Base-by-base conservation (phyloP, 30 jellyfish, hydroid and myxozoan genomes). In the Calvadosia cruxmelitensis region DNA sequence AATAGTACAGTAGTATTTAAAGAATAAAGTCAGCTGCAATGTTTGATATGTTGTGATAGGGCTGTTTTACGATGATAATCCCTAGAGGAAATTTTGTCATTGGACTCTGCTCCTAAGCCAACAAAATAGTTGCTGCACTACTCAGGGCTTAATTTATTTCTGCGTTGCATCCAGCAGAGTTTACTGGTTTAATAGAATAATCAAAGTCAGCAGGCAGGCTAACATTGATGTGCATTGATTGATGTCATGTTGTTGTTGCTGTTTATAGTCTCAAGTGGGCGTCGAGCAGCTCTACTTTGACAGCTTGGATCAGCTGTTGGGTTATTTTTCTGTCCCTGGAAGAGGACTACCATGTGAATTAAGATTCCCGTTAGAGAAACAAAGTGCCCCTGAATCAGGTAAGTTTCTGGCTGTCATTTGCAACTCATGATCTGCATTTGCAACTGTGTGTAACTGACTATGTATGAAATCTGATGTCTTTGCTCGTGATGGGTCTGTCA, bases 211-310 rank as follows among this genome's bases (percentile, higher is more conserved):
- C 67, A 15, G n/a, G n/a, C 62, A 49, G 15, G n/a, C n/a, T 15
- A 49, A 49, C 16, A 10, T 30, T 52, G 67, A 1, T 24, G 26
- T 30, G 26, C 28, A 52, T 52, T 10, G 28, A 52, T 52, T 24
- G 67, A 15, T 49, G 26, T 24, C 67, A 52, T 24, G 26, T 24
- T 1, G n/a, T 27, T 2, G n/a, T 2, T 64, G 24, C 33, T 34
- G 30, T 15, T 27, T 49, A 12, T 42, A 86, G 96, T 34, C 92
- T 12, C 28, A 50, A 1, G 51, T 34, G 13, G 86, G 80, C 32
- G 91, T 74, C 20, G 74, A 64, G 51, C 90, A 72, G 36, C 76
- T 66, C 16, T 74, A 35, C 66, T 86, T 85, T 79, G 92, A 78
- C n/a, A 61, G 93, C 52, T 31, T 74, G 25, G 92, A 74, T 64